A percentile compares a stretch with the other conserved stretches of the same genome.
Evolutionary conservation across 2,797 vertebrate species (phyloP).

Genomic region (Calcarius lapponicus): DNA sequence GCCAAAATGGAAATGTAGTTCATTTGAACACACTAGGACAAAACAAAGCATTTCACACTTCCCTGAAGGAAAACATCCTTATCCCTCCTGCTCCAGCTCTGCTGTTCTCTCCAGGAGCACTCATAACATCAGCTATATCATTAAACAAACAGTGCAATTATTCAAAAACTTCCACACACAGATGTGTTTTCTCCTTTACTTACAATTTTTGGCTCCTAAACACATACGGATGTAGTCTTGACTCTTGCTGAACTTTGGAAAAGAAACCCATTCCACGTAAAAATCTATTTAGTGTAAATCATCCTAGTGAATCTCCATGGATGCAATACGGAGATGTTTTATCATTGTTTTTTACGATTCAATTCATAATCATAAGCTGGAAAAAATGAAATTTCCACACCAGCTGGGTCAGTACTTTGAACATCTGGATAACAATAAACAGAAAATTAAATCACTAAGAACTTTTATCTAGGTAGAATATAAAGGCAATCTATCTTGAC

Average conservation of each 20-base stretch:
- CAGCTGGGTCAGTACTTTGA: background rate
- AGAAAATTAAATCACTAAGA: background rate
- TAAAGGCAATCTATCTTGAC: background rate
- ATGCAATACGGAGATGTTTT: background rate
- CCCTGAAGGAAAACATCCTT: background rate
- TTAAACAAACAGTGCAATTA: background rate
- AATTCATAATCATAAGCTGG: background rate
- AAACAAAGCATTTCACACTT: background rate
- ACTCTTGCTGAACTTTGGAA: background rate
- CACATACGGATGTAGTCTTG: background rate
- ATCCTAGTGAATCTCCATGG: background rate
- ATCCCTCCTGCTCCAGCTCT: background rate
- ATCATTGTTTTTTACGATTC: background rate
- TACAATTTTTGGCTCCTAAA: background rate
- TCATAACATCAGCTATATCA: background rate
- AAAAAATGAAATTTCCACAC: background rate
- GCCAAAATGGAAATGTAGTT: background rate
- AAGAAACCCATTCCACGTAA: background rate
- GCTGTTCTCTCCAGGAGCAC: background rate
- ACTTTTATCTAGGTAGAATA: background rate
- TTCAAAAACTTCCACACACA: background rate
- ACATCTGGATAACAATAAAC: background rate
- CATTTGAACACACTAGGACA: background rate
- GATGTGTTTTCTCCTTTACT: background rate
- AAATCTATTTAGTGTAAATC: background rate